These are phyloP conservation scores for Drosophila ochracea DNA, from an alignment of 2,888 invertebrate species.

Conservation along the genomic window DNA sequence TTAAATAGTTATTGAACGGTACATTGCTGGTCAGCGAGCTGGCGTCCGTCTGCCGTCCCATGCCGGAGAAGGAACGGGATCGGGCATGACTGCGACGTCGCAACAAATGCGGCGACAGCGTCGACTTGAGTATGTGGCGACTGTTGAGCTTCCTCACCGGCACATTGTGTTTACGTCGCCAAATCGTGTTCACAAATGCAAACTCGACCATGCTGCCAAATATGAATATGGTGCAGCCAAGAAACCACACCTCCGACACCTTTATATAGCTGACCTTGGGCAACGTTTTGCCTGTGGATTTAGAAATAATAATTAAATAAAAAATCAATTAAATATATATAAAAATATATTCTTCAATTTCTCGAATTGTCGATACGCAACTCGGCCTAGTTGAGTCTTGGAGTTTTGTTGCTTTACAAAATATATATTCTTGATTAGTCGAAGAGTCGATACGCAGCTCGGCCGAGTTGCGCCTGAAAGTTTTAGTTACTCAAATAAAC, in stretches of 20 bases:
- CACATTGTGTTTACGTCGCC: constrained; percentile 89
- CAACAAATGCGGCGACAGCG: constrained; percentile 91
- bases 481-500: not conserved
- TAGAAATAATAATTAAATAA: not conserved
- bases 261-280: constrained; percentile 96
- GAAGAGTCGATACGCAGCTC: not conserved
- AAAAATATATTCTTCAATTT: not conserved
- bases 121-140: constrained; percentile 93
- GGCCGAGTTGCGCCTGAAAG: not conserved
- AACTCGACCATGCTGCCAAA: constrained; percentile 94
- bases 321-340: not conserved
- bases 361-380: not conserved
- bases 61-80: constrained; percentile 87
- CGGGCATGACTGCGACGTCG: constrained; percentile 90
- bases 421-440: not conserved
- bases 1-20: constrained; percentile 90
- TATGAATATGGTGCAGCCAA: constrained; percentile 93
- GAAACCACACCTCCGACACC: constrained; percentile 95
- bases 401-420: not conserved
- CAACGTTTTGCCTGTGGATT: constrained; percentile 88
- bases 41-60: constrained; percentile 48
- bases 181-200: constrained; percentile 95
- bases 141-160: constrained; percentile 87
- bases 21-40: constrained; percentile 86
- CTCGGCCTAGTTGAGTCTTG: not conserved